Conservation (phyloP, 2,797 vertebrate genomes). For the Carduelis carduelis region DNA sequence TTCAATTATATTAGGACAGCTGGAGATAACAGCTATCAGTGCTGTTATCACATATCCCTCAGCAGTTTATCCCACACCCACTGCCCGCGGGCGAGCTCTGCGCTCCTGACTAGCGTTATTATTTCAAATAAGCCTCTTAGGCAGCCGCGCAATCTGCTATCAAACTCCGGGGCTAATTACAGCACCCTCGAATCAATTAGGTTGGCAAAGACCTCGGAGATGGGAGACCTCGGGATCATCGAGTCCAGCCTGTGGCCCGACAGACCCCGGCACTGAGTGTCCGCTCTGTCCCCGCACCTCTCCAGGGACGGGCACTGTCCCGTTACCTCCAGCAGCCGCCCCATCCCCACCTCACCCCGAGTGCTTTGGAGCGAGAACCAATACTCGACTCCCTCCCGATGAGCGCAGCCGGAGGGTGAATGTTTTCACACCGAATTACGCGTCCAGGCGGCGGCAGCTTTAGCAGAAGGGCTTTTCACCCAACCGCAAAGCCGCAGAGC, state of each 20-base stretch:
- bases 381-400: neutral
- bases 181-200: neutral
- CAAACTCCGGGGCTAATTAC: neutral
- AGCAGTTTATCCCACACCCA: neutral
- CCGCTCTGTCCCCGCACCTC: neutral
- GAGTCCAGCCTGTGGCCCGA: no score
- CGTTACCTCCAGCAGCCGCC: neutral
- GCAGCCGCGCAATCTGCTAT: neutral
- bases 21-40: neutral
- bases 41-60: neutral
- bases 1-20: constrained; percentile 50
- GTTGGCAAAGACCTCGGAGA: neutral
- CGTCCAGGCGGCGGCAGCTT: neutral
- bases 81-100: neutral
- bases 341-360: neutral
- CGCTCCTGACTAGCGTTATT: neutral
- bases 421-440: neutral
- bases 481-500: neutral
- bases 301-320: no score
- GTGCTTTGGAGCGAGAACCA: neutral
- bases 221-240: no score
- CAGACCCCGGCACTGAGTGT: neutral
- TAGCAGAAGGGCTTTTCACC: neutral
- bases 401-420: no score
- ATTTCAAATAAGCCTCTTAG: constrained; percentile 40